Conservation (phyloP, 2,797 vertebrate species). For the Valencia hispanica region DNA sequence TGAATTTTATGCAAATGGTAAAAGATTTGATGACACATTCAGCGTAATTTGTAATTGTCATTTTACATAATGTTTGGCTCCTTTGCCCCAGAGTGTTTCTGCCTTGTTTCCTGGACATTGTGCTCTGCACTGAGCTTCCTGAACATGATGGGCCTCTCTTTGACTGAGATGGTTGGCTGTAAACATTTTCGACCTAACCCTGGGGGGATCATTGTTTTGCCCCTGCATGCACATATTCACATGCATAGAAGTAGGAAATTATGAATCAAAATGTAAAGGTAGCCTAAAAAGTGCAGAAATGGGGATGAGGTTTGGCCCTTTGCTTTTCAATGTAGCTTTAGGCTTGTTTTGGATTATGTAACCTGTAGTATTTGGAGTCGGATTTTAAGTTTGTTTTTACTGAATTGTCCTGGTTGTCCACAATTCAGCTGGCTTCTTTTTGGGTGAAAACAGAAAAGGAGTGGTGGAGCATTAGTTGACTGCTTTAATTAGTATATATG, state of each 20-base stretch:
- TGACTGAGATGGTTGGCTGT: constrained; percentile 45
- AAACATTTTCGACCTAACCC: constrained; percentile 43
- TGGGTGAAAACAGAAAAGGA: neutral
- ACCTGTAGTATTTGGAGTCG: constrained; percentile 31
- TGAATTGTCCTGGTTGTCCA: constrained; percentile 34
- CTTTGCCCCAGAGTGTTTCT: constrained; percentile 42
- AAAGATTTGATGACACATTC: neutral
- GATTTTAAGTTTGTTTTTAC: constrained; percentile 27
- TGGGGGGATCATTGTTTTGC: constrained; percentile 13
- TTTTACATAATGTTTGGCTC: neutral
- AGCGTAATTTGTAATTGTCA: neutral
- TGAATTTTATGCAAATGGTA: constrained; percentile 35
- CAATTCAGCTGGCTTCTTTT: constrained; percentile 12
- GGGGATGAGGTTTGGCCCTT: neutral
- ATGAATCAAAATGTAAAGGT: constrained; percentile 20
- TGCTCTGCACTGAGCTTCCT: constrained; percentile 39
- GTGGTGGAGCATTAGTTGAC: neutral
- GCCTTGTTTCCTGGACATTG: constrained; percentile 24
- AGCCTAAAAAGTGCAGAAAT: constrained; percentile 17
- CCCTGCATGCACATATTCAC: neutral
- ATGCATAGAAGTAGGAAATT: neutral
- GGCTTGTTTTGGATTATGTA: constrained; percentile 51
- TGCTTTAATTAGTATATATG: neutral
- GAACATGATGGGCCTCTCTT: constrained; percentile 35
- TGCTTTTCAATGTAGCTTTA: constrained; percentile 45